A percentile compares a stretch with the other conserved stretches of the same genome.
These are phyloP conservation scores for Varecia variegata DNA, from an alignment of 2,797 vertebrate species.

Conservation along the genomic window DNA sequence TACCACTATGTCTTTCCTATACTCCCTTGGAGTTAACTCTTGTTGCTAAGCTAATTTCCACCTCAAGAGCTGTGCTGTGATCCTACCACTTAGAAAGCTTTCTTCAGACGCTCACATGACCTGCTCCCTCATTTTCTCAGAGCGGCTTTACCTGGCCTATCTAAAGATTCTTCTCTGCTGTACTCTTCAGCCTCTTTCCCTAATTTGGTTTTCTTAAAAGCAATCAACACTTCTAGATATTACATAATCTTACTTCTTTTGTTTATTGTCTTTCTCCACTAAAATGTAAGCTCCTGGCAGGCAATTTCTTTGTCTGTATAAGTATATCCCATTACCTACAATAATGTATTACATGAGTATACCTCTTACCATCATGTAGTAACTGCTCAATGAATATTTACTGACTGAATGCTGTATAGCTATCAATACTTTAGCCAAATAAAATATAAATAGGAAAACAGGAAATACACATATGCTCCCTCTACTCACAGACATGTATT, in stretches of 20 bases:
- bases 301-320: neutral
- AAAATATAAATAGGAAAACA: constrained; percentile 8
- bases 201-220: neutral
- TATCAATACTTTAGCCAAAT: neutral
- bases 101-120: neutral
- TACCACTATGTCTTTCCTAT: neutral
- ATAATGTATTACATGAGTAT: neutral
- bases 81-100: neutral
- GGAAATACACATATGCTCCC: neutral
- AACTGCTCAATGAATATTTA: neutral
- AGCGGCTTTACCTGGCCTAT: neutral
- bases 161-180: neutral
- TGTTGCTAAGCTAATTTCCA: neutral
- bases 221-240: neutral
- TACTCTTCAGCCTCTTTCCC: neutral
- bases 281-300: neutral
- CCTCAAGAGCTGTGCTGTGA: neutral
- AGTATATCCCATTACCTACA: neutral
- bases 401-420: neutral
- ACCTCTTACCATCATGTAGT: neutral
- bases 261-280: neutral
- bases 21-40: neutral
- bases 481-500: neutral
- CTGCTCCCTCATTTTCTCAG: neutral
- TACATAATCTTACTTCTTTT: neutral